phyloP scores from a whole-genome alignment of 2,113 vertebrate species.

The Hoplias malabaricus region DNA sequence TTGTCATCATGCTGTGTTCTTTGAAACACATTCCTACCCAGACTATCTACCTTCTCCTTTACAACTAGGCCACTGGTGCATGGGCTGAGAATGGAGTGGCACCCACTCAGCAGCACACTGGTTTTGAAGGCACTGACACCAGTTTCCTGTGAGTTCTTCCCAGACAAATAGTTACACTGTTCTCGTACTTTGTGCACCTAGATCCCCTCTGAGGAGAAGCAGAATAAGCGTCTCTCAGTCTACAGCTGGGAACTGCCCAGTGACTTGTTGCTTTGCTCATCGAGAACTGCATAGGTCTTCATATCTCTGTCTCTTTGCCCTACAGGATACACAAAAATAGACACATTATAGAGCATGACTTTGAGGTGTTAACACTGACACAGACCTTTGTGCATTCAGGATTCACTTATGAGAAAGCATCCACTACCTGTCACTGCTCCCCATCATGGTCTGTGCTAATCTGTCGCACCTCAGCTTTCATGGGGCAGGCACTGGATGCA shows the following conservation, averaged over 20 bases:
- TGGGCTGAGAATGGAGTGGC: constrained; percentile 17
- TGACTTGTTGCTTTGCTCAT: too few relatives aligned
- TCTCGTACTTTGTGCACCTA: background rate
- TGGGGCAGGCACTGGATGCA: too few relatives aligned
- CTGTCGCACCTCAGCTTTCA: too few relatives aligned
- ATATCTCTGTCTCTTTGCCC: background rate
- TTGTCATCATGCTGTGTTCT: background rate
- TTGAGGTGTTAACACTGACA: too few relatives aligned
- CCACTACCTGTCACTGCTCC: background rate
- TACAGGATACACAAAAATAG: background rate
- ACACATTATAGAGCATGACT: constrained; percentile 17
- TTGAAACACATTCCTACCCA: background rate
- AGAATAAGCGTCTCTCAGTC: background rate
- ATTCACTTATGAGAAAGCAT: background rate
- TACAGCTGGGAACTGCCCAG: background rate
- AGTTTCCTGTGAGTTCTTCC: constrained; percentile 4
- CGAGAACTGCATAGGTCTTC: too few relatives aligned
- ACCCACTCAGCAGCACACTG: constrained; percentile 4
- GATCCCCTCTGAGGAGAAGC: background rate
- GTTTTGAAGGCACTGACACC: background rate
- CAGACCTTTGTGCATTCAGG: too few relatives aligned
- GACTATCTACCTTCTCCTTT: background rate
- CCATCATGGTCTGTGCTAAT: background rate
- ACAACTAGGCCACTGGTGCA: background rate
- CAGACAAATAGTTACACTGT: background rate